phyloP scores from a whole-genome alignment of 2,797 vertebrate species.

The Spheniscus humboldti region DNA sequence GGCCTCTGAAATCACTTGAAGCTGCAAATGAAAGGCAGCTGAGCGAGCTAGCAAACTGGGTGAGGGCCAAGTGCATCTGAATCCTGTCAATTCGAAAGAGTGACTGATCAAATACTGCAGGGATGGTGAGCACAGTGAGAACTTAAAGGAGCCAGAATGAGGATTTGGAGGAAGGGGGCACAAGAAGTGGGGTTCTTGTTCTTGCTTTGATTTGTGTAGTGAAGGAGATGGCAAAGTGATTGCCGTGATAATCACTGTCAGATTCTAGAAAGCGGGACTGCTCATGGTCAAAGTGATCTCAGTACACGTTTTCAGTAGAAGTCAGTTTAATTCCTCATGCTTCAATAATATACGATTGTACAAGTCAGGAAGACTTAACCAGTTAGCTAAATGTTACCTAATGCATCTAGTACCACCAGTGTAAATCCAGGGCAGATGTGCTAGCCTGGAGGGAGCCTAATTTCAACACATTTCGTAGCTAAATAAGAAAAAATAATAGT shows the following conservation, averaged over 20 bases:
- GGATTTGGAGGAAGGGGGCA: not conserved
- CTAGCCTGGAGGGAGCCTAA: not conserved
- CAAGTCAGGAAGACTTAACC: not conserved
- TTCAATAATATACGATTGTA: not conserved
- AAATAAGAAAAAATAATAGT: not conserved
- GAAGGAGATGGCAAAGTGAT: not conserved
- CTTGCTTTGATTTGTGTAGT: not conserved
- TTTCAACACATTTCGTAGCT: not conserved
- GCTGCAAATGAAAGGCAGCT: slow-evolving; percentile 4
- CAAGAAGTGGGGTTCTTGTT: not conserved
- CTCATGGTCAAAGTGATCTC: not conserved
- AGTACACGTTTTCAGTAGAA: not conserved
- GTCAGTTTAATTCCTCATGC: not conserved
- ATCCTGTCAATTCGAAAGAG: not conserved
- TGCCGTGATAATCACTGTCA: not conserved
- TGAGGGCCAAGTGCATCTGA: not conserved
- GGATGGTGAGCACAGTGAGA: not conserved
- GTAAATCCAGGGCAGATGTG: not conserved
- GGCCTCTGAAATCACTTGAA: slow-evolving; percentile 24
- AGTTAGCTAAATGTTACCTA: not conserved
- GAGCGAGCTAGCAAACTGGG: not conserved
- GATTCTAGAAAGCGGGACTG: not conserved
- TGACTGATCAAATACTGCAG: not conserved
- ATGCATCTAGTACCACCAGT: not conserved
- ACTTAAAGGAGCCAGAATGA: not conserved